phyloP scores from a whole-genome alignment of 2,888 invertebrate genomes.

The Ganaspis brasiliensis region DNA sequence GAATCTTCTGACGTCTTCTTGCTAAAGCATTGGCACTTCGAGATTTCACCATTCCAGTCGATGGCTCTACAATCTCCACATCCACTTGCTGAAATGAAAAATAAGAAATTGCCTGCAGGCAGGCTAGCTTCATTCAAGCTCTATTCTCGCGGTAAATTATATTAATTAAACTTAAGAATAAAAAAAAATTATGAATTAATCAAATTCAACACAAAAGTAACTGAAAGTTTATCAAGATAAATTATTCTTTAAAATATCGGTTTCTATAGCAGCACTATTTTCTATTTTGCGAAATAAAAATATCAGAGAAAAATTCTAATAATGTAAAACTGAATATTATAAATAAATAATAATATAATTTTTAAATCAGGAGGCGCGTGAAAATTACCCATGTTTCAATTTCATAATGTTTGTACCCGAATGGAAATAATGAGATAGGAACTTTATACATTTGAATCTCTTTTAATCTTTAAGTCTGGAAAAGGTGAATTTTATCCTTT shows the following conservation, averaged over 20 bases:
- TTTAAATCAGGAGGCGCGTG: too few species aligned
- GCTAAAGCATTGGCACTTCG: constrained; percentile 80
- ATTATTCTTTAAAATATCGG: neutral
- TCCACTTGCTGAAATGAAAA: constrained; percentile 80
- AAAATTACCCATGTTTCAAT: too few species aligned
- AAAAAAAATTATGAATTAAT: too few species aligned
- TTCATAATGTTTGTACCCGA: too few species aligned
- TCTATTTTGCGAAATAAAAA: neutral
- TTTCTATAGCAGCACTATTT: neutral
- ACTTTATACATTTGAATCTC: too few species aligned
- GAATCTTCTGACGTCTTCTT: constrained; percentile 73
- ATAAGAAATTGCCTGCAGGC: constrained; percentile 77
- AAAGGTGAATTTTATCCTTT: too few species aligned
- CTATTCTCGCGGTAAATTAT: constrained; percentile 27
- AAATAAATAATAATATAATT: neutral
- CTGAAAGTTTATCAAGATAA: neutral
- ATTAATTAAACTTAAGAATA: neutral
- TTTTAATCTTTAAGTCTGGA: too few species aligned
- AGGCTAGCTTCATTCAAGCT: constrained; percentile 61
- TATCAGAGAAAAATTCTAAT: neutral
- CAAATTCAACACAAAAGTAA: too few species aligned
- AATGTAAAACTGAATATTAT: neutral
- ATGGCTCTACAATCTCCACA: constrained; percentile 75
- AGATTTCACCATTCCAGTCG: constrained; percentile 81
- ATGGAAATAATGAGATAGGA: too few species aligned